These are phyloP conservation scores for Graptemys geographica DNA, from an alignment of 2,797 vertebrate genomes.

Conservation along the genomic window DNA sequence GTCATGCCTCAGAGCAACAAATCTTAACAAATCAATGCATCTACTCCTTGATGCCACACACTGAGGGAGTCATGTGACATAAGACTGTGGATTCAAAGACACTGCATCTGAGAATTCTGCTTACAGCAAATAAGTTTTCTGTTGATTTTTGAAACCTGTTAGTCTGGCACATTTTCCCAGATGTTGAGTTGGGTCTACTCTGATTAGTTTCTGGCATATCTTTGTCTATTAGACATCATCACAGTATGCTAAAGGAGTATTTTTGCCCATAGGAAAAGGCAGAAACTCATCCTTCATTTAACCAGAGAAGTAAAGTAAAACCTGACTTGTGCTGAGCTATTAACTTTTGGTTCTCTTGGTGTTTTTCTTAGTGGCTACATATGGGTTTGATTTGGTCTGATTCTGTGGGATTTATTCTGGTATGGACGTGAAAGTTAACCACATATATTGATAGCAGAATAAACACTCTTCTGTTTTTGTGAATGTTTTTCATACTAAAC, in stretches of 20 bases:
- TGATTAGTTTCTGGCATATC: not conserved
- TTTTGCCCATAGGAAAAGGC: not conserved
- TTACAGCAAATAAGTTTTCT: not conserved
- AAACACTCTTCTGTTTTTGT: conserved; percentile 12
- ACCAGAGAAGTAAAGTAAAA: not conserved
- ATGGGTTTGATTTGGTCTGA: not conserved
- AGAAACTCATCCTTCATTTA: not conserved
- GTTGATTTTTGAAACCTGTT: not conserved
- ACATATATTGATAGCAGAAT: not conserved
- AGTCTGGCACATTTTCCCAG: not conserved
- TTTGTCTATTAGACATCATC: not conserved
- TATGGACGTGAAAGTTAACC: not conserved
- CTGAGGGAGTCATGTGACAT: fast-evolving
- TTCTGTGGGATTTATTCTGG: not conserved
- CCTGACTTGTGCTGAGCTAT: not conserved
- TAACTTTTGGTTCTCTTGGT: not conserved
- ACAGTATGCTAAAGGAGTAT: not conserved
- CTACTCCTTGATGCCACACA: fast-evolving
- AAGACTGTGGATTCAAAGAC: fast-evolving
- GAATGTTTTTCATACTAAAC: conserved; percentile 9
- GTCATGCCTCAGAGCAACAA: not conserved
- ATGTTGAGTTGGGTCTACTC: not conserved
- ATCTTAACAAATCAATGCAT: fast-evolving
- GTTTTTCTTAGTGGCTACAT: not conserved
- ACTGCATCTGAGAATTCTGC: not conserved